Conservation (phyloP, 2,888 invertebrate species). For the Schrankia costaestrigalis region DNA sequence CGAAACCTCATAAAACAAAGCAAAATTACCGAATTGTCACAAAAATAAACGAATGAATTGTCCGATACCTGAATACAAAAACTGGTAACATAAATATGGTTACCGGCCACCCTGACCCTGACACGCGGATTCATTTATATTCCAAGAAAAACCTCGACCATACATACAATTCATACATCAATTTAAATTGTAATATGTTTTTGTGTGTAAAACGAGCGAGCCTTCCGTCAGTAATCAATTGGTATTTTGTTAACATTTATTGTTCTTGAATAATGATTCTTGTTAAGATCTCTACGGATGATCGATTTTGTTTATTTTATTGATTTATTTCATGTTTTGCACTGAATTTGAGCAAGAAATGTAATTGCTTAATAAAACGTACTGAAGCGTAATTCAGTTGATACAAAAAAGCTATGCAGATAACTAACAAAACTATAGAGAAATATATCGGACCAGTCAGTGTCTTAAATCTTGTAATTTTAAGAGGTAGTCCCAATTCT, state of each 20-base stretch:
- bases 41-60: constrained; percentile 29
- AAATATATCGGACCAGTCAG: too few species aligned
- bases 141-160: constrained; percentile 35
- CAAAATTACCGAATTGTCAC: constrained; percentile 21
- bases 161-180: constrained; percentile 30
- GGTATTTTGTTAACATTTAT: constrained; percentile 45
- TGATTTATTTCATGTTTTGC: too few species aligned
- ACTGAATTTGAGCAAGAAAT: too few species aligned
- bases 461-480: too few species aligned
- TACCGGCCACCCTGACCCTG: constrained; percentile 38
- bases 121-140: constrained; percentile 40
- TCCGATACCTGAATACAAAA: constrained; percentile 33
- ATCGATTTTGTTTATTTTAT: background rate
- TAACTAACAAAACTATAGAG: too few species aligned
- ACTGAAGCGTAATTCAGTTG: too few species aligned
- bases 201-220: constrained; percentile 33
- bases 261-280: constrained; percentile 24
- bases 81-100: constrained; percentile 36
- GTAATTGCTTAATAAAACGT: too few species aligned
- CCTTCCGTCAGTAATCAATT: constrained; percentile 45
- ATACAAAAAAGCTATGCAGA: too few species aligned
- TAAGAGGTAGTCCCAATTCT: too few species aligned
- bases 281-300: background rate
- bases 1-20: constrained; percentile 19
- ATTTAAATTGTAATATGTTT: constrained; percentile 54